Percentiles rank a stretch among this genome's conserved stretches.
Evolutionary conservation across 2,797 vertebrate genomes (phyloP).

Genomic region (Falco peregrinus): DNA sequence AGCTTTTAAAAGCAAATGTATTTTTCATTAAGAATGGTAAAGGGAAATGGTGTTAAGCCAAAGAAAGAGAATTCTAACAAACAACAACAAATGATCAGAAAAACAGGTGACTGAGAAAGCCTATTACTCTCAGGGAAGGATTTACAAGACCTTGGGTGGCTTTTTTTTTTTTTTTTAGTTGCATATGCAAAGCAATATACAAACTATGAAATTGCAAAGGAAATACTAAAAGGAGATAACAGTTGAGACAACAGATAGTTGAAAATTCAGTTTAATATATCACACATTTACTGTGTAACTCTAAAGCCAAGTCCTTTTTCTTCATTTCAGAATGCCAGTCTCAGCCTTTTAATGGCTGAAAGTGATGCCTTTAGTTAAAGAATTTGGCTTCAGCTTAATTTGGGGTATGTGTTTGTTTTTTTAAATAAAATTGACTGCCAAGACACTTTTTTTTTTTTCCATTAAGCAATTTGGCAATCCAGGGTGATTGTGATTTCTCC

Average conservation of each 20-base stretch:
- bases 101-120: not conserved
- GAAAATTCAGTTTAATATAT: not conserved
- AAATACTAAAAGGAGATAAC: not conserved
- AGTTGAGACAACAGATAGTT: not conserved
- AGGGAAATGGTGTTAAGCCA: not conserved
- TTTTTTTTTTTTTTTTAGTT: not conserved
- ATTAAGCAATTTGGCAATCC: conserved; percentile 18
- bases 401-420: not conserved
- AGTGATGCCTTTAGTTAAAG: not conserved
- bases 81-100: not conserved
- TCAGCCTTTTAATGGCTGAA: not conserved
- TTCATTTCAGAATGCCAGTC: not conserved
- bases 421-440: not conserved
- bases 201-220: not conserved
- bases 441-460: not conserved
- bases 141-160: not conserved
- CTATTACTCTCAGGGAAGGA: not conserved
- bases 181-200: not conserved
- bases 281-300: not conserved
- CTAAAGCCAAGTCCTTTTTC: not conserved
- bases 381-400: not conserved
- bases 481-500: not conserved
- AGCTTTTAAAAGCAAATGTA: not conserved
- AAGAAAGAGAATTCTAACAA: not conserved
- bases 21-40: not conserved